Evolutionary conservation across 2,797 vertebrate genomes (phyloP).

Genomic region (Tokudaia muenninki): DNA sequence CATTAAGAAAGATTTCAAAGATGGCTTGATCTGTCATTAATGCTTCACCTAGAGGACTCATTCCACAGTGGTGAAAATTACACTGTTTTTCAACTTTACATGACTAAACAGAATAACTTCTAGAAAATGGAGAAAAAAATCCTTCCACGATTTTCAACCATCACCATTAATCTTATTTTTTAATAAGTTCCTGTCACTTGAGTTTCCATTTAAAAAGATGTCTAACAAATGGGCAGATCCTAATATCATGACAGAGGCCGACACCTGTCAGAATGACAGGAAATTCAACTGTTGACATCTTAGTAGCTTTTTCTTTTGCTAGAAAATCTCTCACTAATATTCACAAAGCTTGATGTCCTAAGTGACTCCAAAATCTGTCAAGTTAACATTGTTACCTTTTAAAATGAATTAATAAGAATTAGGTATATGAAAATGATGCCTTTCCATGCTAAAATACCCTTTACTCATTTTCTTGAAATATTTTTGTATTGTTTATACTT

Average conservation of each 20-base stretch:
- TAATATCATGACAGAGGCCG: neutral
- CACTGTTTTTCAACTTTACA: neutral
- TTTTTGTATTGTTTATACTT: slow-evolving; percentile 79
- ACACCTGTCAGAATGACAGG: neutral
- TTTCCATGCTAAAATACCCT: slow-evolving; percentile 79
- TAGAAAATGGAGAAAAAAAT: neutral
- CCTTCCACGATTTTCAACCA: neutral
- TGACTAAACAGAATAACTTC: neutral
- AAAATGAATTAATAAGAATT: slow-evolving; percentile 60
- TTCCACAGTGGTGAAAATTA: neutral
- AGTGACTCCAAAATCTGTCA: neutral
- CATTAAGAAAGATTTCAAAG: neutral
- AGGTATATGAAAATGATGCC: slow-evolving; percentile 71
- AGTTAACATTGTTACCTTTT: neutral
- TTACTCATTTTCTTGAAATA: slow-evolving; percentile 73
- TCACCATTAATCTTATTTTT: neutral
- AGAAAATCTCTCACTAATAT: neutral
- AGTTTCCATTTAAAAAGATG: neutral
- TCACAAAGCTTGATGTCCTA: neutral
- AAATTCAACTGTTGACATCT: neutral
- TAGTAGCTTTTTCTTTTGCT: neutral
- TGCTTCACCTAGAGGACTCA: neutral
- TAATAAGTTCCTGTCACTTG: neutral
- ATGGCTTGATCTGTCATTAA: neutral
- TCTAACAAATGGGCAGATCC: neutral